phyloP scores from a whole-genome alignment of 2,888 invertebrate species.

The Acrocyrtus sp. region DNA sequence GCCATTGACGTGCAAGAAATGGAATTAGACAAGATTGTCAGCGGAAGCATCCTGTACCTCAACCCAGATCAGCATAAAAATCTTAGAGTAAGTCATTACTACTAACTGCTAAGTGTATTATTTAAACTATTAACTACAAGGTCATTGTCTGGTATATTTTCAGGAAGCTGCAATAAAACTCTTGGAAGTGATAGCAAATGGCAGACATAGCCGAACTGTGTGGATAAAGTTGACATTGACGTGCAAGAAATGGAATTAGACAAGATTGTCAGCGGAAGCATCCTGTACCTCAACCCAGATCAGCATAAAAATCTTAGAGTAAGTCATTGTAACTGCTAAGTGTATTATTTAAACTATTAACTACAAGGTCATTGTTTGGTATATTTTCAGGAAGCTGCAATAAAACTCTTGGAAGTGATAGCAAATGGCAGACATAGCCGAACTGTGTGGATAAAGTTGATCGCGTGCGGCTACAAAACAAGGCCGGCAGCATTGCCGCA shows the following conservation, averaged over 20 bases:
- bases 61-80: conserved; percentile 60
- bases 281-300: conserved; percentile 52
- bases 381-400: conserved; percentile 56
- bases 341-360: background rate
- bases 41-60: conserved; percentile 56
- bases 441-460: conserved; percentile 59
- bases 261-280: conserved; percentile 56
- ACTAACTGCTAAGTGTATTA: no score
- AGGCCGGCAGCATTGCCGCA: conserved; percentile 15
- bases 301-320: conserved; percentile 61
- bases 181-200: conserved; percentile 33
- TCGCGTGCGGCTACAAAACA: conserved; percentile 28
- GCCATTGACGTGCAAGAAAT: conserved; percentile 58
- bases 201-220: conserved; percentile 45
- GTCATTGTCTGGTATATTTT: no score
- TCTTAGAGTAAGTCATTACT: conserved; percentile 53
- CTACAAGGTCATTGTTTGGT: background rate
- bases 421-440: conserved; percentile 31
- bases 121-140: no score
- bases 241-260: conserved; percentile 58
- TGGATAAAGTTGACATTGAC: conserved; percentile 61
- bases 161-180: conserved; percentile 57
- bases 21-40: conserved; percentile 57
- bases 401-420: conserved; percentile 43
- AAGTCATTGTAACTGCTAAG: no score